Evolutionary conservation across 2,797 vertebrate genomes (phyloP).

Genomic region (Dendrocincla tyrannina): DNA sequence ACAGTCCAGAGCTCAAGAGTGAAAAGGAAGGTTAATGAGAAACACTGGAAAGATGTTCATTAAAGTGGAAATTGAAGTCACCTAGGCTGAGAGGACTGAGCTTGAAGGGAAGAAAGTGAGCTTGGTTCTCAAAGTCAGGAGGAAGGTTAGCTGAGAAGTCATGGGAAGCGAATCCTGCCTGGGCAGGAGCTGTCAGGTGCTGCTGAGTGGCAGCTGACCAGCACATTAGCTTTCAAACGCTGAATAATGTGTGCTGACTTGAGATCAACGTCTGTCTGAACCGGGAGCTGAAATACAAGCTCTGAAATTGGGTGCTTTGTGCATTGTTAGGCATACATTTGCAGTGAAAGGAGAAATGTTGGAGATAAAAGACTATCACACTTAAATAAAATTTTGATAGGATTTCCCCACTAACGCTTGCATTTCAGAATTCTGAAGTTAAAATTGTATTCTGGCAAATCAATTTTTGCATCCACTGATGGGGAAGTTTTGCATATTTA

Average conservation of each 20-base stretch:
- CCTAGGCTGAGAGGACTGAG: neutral
- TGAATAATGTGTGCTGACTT: neutral
- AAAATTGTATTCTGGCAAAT: neutral
- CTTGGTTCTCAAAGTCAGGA: neutral
- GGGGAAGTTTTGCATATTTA: neutral
- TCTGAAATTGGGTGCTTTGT: neutral
- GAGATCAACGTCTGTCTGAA: neutral
- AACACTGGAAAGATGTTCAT: neutral
- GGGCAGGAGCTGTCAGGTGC: neutral
- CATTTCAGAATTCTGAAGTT: neutral
- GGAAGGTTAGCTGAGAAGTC: neutral
- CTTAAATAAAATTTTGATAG: neutral
- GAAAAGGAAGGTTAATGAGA: conserved; percentile 49
- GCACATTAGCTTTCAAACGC: neutral
- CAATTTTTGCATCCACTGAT: neutral
- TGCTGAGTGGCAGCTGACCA: neutral
- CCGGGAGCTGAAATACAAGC: neutral
- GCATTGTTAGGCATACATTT: neutral
- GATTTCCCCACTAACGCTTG: neutral
- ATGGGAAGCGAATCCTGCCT: neutral
- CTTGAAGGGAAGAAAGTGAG: neutral
- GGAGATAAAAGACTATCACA: accelerated
- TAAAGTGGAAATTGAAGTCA: conserved; percentile 28
- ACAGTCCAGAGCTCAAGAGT: neutral
- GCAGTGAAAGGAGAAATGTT: neutral